Evolutionary conservation across 2,797 vertebrate species (phyloP).

Genomic region (Ptychadena robeensis): DNA sequence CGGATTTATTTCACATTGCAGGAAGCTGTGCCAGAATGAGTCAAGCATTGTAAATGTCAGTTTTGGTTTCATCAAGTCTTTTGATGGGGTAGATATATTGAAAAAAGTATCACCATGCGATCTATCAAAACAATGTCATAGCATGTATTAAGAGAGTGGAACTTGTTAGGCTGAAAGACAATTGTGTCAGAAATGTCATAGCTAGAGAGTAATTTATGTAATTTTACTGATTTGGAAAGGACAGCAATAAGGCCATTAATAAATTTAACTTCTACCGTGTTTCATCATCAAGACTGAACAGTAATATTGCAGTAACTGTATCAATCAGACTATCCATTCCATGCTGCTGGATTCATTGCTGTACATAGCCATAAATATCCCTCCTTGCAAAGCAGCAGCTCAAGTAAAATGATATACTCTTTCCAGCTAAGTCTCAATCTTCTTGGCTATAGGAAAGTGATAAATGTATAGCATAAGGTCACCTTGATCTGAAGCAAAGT

Average conservation of each 20-base stretch:
- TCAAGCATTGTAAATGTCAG: conserved; percentile 56
- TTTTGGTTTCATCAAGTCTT: conserved; percentile 56
- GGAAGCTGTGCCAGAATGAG: conserved; percentile 38
- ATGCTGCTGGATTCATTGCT: conserved; percentile 58
- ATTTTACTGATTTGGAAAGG: conserved; percentile 52
- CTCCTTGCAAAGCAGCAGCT: conserved; percentile 45
- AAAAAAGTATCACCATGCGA: conserved; percentile 49
- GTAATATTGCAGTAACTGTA: conserved; percentile 57
- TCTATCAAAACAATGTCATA: conserved; percentile 61
- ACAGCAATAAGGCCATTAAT: conserved; percentile 52
- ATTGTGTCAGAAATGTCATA: conserved; percentile 55
- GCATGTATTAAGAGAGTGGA: conserved; percentile 53
- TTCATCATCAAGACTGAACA: conserved; percentile 59
- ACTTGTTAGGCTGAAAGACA: conserved; percentile 58
- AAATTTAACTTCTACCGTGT: conserved; percentile 51
- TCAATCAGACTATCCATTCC: conserved; percentile 57
- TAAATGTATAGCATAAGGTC: conserved; percentile 50
- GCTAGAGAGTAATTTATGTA: conserved; percentile 46
- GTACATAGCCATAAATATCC: conserved; percentile 55
- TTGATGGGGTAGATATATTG: conserved; percentile 54
- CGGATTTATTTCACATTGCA: conserved; percentile 51
- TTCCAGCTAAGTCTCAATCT: conserved; percentile 58
- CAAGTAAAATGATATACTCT: conserved; percentile 51
- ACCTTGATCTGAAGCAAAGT: conserved; percentile 52
- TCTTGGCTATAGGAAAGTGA: conserved; percentile 43